Conservation (phyloP, 2,113 vertebrate species). For the Neomonachus schauinslandi region DNA sequence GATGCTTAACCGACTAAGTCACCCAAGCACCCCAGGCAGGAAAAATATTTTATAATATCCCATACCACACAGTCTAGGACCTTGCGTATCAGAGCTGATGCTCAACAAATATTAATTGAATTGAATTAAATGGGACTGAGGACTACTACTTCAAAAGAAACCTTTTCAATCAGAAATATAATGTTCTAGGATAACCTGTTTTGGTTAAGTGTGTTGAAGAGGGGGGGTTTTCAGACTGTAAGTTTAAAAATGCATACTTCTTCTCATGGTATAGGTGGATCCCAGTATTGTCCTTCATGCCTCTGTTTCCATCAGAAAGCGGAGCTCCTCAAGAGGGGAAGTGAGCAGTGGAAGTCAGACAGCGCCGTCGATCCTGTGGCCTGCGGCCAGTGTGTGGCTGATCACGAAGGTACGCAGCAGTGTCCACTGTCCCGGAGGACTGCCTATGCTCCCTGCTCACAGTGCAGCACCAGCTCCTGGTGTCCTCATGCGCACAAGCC, state of each 20-base stretch:
- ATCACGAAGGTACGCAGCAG: conserved; percentile 75
- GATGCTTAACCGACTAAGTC: background rate
- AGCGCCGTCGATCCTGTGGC: background rate
- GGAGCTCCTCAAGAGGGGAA: background rate
- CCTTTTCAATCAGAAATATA: background rate
- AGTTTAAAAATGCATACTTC: background rate
- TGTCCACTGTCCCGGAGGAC: background rate
- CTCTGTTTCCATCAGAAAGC: conserved; percentile 69
- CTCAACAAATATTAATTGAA: background rate
- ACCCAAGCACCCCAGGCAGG: background rate
- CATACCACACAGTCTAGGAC: background rate
- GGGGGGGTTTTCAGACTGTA: background rate
- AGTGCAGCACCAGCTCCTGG: background rate
- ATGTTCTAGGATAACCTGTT: background rate
- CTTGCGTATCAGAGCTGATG: background rate
- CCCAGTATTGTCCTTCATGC: conserved; percentile 69
- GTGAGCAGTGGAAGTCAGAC: background rate
- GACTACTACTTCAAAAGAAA: background rate
- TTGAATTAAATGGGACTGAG: background rate
- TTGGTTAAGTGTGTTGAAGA: background rate
- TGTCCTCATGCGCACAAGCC: background rate
- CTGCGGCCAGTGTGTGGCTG: conserved; percentile 72
- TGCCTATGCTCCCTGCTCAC: background rate
- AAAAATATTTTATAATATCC: background rate
- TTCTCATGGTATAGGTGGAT: conserved; percentile 67